phyloP scores from a whole-genome alignment of 2,888 invertebrate species.

The Phlogophora meticulosa region DNA sequence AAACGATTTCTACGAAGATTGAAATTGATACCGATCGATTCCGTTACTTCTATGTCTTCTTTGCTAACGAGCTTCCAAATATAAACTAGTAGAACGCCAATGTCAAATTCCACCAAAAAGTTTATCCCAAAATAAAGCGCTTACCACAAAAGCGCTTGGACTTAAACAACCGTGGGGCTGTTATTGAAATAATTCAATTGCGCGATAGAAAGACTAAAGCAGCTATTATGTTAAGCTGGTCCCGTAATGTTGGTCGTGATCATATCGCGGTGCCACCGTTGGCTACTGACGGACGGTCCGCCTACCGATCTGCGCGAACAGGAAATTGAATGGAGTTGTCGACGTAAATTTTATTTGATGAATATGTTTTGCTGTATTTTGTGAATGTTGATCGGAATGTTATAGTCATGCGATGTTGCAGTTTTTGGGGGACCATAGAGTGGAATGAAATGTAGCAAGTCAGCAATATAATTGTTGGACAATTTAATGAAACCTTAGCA shows the following conservation, averaged over 20 bases:
- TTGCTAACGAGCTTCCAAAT: too few relatives aligned
- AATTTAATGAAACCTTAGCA: background rate
- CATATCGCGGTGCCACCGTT: conserved; percentile 77
- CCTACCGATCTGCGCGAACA: conserved; percentile 68
- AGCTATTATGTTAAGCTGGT: conserved; percentile 68
- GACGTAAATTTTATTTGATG: conserved; percentile 55
- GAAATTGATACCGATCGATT: background rate
- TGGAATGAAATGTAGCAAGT: background rate
- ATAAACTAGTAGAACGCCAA: background rate
- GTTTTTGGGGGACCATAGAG: conserved; percentile 6
- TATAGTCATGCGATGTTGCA: conserved; percentile 32
- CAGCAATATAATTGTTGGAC: too few relatives aligned
- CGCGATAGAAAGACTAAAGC: conserved; percentile 57
- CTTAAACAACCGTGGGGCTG: conserved; percentile 46
- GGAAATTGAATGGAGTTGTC: conserved; percentile 64
- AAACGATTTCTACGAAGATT: background rate
- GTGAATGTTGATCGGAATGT: conserved; percentile 25
- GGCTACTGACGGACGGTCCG: conserved; percentile 77
- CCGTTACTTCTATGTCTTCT: background rate
- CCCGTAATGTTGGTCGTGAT: conserved; percentile 73
- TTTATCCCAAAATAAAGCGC: background rate
- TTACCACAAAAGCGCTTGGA: conserved; percentile 11
- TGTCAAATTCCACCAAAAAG: background rate
- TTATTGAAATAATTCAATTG: conserved; percentile 70
- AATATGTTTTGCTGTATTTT: conserved; percentile 54